phyloP scores from a whole-genome alignment of 2,113 vertebrate species.

The Cygnus atratus region DNA sequence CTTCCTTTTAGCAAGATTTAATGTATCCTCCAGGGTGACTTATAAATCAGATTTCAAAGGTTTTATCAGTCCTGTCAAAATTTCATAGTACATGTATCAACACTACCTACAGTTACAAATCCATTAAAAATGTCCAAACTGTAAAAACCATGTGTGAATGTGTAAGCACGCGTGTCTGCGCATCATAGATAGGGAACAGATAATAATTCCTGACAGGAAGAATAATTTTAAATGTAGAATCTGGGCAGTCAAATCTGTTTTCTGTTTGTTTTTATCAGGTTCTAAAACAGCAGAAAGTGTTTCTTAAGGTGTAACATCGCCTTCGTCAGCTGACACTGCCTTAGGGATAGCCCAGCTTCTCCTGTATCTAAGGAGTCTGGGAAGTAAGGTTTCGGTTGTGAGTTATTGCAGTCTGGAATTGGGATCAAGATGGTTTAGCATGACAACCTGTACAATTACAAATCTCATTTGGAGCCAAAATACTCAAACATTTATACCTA shows the following conservation, averaged over 20 bases:
- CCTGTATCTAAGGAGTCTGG: background rate
- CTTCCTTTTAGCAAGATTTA: conserved; percentile 31
- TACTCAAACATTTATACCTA: background rate
- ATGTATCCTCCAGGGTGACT: conserved; percentile 43
- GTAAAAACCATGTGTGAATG: background rate
- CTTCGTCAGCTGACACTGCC: background rate
- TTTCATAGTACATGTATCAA: conserved; percentile 12
- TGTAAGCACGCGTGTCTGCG: background rate
- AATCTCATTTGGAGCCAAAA: background rate
- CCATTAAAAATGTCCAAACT: conserved; percentile 36
- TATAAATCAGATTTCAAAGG: conserved; percentile 27
- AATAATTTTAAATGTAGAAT: background rate
- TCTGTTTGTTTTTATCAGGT: conserved; percentile 19
- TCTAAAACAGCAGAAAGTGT: background rate
- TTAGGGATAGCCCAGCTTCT: conserved; percentile 27
- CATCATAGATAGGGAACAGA: background rate
- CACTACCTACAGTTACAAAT: conserved; percentile 39
- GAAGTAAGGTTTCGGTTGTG: background rate
- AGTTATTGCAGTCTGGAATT: background rate
- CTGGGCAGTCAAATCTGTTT: background rate
- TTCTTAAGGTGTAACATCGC: background rate
- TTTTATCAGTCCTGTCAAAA: conserved; percentile 56
- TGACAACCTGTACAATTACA: background rate
- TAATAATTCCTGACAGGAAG: background rate
- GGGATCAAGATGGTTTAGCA: background rate